These are phyloP conservation scores for Proales similis DNA, from an alignment of 1,140 invertebrate species.

Conservation along the genomic window DNA sequence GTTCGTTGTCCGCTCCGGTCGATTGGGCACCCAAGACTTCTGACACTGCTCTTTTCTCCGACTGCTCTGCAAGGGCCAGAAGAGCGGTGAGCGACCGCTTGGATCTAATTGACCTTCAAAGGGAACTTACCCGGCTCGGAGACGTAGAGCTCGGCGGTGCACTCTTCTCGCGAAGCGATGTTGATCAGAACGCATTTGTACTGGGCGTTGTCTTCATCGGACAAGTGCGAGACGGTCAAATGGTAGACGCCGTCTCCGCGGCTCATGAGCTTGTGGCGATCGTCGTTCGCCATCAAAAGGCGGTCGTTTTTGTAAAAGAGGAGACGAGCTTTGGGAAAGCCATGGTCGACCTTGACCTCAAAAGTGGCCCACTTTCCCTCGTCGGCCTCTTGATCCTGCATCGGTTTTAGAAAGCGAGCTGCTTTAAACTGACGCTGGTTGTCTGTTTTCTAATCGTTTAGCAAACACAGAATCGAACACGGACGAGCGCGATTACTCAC, in stretches of 20 bases:
- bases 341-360: background rate
- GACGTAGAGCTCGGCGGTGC: slow-evolving; percentile 5
- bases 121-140: slow-evolving; percentile 1
- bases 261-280: slow-evolving; percentile 16
- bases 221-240: background rate
- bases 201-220: slow-evolving; percentile 1
- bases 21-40: too few relatives aligned
- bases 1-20: too few relatives aligned
- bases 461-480: too few relatives aligned
- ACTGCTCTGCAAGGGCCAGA: too few relatives aligned
- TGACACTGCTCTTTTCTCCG: too few relatives aligned
- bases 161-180: background rate
- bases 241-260: slow-evolving; percentile 2
- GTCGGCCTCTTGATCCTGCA: background rate
- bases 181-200: slow-evolving; percentile 2
- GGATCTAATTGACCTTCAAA: background rate
- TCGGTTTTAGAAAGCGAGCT: background rate
- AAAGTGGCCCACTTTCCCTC: slow-evolving; percentile 3
- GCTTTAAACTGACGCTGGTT: background rate
- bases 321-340: slow-evolving; percentile 12
- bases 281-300: background rate
- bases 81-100: too few relatives aligned
- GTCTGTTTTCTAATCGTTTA: too few relatives aligned
- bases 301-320: slow-evolving; percentile 2
- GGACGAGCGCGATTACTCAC: too few relatives aligned